phyloP scores from a whole-genome alignment of 2,113 vertebrate species.

The Lophotis ruficrista region DNA sequence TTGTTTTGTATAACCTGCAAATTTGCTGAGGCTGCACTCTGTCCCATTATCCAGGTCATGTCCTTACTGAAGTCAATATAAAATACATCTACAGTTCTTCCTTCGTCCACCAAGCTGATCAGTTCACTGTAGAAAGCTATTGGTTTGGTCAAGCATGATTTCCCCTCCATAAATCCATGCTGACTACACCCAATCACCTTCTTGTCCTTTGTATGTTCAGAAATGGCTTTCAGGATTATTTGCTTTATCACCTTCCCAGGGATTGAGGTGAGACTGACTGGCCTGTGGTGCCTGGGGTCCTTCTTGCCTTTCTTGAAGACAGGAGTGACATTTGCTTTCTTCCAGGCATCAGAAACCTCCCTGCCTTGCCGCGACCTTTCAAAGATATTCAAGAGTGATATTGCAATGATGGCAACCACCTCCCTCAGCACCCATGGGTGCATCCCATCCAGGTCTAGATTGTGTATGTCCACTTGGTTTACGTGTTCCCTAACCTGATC shows the following conservation, averaged over 20 bases:
- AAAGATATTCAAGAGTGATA: background rate
- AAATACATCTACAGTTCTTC: background rate
- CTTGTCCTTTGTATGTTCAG: background rate
- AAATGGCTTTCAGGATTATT: background rate
- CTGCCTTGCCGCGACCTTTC: background rate
- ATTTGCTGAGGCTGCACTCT: background rate
- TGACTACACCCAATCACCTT: background rate
- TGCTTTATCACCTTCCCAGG: background rate
- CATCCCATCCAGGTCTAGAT: background rate
- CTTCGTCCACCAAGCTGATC: background rate
- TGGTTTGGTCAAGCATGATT: background rate
- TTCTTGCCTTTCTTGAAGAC: background rate
- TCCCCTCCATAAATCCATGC: background rate
- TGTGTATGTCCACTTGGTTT: background rate
- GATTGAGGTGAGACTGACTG: background rate
- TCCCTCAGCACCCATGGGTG: background rate
- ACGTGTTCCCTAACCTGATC: background rate
- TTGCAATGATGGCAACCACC: background rate
- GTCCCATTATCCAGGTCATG: background rate
- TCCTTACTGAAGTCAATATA: background rate
- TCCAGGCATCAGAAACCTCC: background rate
- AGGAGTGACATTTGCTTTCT: background rate
- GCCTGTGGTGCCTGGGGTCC: background rate
- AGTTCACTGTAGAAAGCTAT: background rate
- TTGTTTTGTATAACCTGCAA: background rate